Base-by-base conservation (phyloP, 2,113 vertebrate species). In the Anser brachyrhynchus region DNA sequence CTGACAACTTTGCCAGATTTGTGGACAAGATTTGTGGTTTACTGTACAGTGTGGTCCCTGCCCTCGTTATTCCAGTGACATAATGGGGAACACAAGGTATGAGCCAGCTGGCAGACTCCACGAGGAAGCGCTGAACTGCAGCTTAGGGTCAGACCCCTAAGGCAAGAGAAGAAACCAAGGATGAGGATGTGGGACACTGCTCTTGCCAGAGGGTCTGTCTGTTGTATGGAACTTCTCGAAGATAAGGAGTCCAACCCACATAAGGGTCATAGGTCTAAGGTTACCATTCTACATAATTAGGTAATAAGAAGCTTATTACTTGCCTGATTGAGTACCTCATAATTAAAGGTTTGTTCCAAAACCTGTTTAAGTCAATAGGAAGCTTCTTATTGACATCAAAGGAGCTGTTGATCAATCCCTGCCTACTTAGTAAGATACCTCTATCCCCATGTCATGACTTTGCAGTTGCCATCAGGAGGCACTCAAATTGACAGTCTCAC, bases 331-430 rank as follows among this genome's bases (percentile, higher is more conserved):
- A 89, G 62, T 75, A 91, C 73, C 49, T 94, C 25, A 16, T 73
- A 94, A 95, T 91, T 58, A 95, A 93, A 39, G 23, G 15, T 41
- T 90, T 86, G 77, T 61, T 89, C 65, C 90, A 95, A 95, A 96
- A 89, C 70, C 90, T 81, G 49, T 84, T 95, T 87, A 95, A 97
- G 86, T 94, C 95, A 95, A 90, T 65, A 93, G 86, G 54, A 95
- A 94, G 90, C 86, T 94, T 84, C 87, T 73, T 75, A 66, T 73
- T 94, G 88, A 94, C 90, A 95, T 97, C 93, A 95, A 95, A 96
- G 54, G 46, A n/a, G 66, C 76, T 96, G 95, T 94, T 91, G 95
- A 97, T 94, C 88, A 92, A 89, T 66, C 10, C 44, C 73, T 95
- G 73, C 83, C 66, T 89, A 58, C 66, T 84, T 78, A 84, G 83